phyloP scores from a whole-genome alignment of 2,797 vertebrate species.

The Melopsittacus undulatus region DNA sequence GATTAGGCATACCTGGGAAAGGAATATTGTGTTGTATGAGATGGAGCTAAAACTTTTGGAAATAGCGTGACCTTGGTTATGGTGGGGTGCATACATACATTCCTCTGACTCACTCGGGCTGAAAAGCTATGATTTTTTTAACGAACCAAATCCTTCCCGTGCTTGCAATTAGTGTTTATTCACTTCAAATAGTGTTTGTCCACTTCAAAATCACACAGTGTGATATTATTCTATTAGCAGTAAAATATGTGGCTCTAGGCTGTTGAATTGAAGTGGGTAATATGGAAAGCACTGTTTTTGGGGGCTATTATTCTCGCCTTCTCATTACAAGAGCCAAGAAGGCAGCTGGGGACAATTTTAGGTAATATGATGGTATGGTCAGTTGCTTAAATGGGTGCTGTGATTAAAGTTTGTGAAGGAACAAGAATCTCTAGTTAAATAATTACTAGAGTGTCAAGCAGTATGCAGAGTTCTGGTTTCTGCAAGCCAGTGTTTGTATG shows the following conservation, averaged over 20 bases:
- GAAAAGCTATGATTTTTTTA: constrained; percentile 8
- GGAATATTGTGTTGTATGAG: neutral
- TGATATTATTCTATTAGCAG: neutral
- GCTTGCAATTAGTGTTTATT: constrained; percentile 26
- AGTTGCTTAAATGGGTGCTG: neutral
- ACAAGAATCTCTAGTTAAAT: neutral
- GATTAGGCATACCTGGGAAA: neutral
- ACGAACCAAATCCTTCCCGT: neutral
- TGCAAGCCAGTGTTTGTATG: neutral
- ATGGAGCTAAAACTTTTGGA: neutral
- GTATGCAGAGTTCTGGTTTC: neutral
- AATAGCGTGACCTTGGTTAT: neutral
- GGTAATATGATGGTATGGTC: neutral
- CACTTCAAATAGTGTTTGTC: neutral
- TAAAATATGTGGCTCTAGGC: neutral
- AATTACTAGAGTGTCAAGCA: neutral
- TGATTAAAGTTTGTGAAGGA: neutral
- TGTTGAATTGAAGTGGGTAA: neutral
- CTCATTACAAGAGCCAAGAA: neutral
- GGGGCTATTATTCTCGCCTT: neutral
- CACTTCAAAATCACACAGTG: neutral
- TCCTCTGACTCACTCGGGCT: neutral
- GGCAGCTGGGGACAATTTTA: neutral
- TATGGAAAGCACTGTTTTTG: neutral
- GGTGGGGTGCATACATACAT: neutral